Conservation (phyloP, 2,113 vertebrate genomes). For the Pseudopipra pipra region DNA sequence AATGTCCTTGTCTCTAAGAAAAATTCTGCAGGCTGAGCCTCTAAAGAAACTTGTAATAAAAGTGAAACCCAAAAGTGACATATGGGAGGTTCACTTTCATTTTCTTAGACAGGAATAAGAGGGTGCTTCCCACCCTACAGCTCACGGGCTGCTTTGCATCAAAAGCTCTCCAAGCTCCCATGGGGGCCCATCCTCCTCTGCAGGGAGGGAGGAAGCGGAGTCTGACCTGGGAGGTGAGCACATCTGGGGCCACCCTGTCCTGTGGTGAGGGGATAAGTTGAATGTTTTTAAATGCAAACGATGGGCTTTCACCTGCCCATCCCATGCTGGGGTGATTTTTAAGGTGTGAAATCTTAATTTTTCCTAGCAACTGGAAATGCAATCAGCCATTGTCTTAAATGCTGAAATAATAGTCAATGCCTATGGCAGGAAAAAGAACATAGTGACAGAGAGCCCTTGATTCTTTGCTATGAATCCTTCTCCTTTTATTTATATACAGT, state of each 20-base stretch:
- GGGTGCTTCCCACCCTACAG: rapidly evolving
- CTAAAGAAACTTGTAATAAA: background rate
- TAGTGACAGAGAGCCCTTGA: background rate
- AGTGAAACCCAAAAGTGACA: rapidly evolving
- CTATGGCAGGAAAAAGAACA: background rate
- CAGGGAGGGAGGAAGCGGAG: background rate
- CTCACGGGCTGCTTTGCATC: rapidly evolving
- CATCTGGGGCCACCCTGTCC: rapidly evolving
- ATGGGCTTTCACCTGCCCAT: background rate
- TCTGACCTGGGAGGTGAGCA: rapidly evolving
- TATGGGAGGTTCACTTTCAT: rapidly evolving
- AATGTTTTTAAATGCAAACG: background rate
- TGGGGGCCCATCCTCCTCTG: too few species aligned
- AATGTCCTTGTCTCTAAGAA: background rate
- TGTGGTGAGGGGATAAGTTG: rapidly evolving
- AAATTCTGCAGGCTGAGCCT: background rate
- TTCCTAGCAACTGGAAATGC: background rate
- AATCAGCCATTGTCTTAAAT: background rate
- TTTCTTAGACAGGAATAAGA: background rate
- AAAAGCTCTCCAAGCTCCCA: rapidly evolving
- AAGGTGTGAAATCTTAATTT: background rate
- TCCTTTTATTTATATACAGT: background rate
- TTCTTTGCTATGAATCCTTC: background rate
- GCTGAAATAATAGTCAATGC: background rate
- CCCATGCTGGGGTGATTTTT: background rate